phyloP scores from a whole-genome alignment of 2,797 vertebrate genomes.

The Chelonia mydas region DNA sequence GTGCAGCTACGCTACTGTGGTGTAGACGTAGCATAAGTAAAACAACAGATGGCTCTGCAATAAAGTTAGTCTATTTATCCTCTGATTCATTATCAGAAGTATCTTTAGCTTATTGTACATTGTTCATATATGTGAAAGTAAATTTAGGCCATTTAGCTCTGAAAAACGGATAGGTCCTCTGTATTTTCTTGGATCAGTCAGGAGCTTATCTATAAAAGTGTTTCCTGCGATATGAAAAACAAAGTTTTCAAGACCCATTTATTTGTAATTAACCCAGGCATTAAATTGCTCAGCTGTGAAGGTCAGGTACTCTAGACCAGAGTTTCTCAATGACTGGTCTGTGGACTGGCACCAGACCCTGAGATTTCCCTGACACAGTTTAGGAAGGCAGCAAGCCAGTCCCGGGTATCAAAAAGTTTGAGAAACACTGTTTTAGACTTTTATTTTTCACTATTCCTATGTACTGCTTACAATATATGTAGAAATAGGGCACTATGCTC shows the following conservation, averaged over 20 bases:
- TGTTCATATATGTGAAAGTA: constrained; percentile 16
- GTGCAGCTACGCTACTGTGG: not conserved
- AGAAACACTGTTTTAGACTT: not conserved
- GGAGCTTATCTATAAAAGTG: not conserved
- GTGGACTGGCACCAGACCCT: not conserved
- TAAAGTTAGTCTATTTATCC: constrained; percentile 45
- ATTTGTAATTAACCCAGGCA: not conserved
- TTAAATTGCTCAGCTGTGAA: not conserved
- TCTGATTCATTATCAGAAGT: constrained; percentile 39
- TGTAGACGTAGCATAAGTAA: not conserved
- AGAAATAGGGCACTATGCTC: not conserved
- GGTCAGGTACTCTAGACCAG: not conserved
- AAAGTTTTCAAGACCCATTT: constrained; percentile 15
- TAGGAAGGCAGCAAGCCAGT: not conserved
- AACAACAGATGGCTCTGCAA: constrained; percentile 48
- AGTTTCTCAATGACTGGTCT: not conserved
- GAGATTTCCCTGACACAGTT: not conserved
- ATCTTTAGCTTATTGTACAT: constrained; percentile 55
- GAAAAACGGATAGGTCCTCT: constrained; percentile 6
- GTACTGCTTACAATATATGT: not conserved
- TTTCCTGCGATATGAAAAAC: not conserved
- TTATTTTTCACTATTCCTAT: not conserved
- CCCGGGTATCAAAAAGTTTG: not conserved
- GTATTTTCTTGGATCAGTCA: constrained; percentile 25
- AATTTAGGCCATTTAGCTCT: constrained; percentile 39